Evolutionary conservation across 2,888 invertebrate species (phyloP), one percentile per base, ranked within the genome.

Genomic region (Sturmia bella): DNA sequence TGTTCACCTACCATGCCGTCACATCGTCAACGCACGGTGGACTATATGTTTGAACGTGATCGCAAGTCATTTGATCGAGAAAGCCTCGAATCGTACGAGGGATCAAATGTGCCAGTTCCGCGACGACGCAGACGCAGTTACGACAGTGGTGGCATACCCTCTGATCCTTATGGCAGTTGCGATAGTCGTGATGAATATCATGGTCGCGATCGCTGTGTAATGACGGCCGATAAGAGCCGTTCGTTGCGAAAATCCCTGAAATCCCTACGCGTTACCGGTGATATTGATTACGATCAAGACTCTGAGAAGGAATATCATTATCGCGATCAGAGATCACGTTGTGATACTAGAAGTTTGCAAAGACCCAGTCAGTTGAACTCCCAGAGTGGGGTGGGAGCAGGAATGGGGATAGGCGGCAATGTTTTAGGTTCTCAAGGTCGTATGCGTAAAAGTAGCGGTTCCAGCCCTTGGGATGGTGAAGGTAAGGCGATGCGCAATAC

Each of bases 391-490:
- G 77, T 84, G 15, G 84, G 82, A 15, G 85, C 56, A 5, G 83
- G 50, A 6, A 61, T 59, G 12, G 76, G 37, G 0, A 11, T 59
- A 9, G 45, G 74, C 5, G 13, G 48, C 4, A 74, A 15, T 45
- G 32, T 64, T 11, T 19, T 74, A 45, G 59, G 80, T 4, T 76
- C 85, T 0, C 87, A 87, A 17, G 85, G 86, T 39, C 86, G 91
- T 13, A 84, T 89, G 59, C 88, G 91, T 41, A 91, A 91, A 70
- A 91, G 90, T 84, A 91, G 91, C 69, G 91, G 90, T 32, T 91
- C 91, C 0, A 91, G 90, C 54, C 92, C 94, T 13, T 93, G 95
- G 92, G 94, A 94, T 86, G 91, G 91, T 7, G 91, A 91, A 85
- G 91, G 91, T 91, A 79, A 78, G 52, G 3, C 1, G 0, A n/a